A percentile compares a stretch with the other conserved stretches of the same genome.
Evolutionary conservation across 1,140 invertebrate species (phyloP).

Genomic region (Listronotus bonariensis): DNA sequence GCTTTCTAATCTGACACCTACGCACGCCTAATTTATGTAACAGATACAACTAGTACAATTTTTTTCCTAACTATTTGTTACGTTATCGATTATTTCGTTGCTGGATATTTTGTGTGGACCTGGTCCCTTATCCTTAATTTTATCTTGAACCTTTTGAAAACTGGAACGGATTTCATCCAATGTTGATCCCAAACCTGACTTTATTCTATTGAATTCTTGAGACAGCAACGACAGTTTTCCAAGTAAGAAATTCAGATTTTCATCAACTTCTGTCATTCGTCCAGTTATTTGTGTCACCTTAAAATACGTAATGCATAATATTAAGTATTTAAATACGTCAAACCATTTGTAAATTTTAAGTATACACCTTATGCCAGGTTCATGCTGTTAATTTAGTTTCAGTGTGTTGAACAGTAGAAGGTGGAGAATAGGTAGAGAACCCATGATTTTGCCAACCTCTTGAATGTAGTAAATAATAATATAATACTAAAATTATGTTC

Average conservation of each 20-base stretch:
- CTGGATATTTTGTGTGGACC: constrained; percentile 52
- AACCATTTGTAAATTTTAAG: too few relatives aligned
- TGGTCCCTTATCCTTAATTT: constrained; percentile 56
- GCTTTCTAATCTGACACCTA: too few relatives aligned
- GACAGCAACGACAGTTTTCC: constrained; percentile 80
- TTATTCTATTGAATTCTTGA: constrained; percentile 85
- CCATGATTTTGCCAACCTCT: too few relatives aligned
- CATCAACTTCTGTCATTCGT: constrained; percentile 79
- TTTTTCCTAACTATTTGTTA: not conserved
- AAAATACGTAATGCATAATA: constrained; percentile 9
- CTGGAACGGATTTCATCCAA: constrained; percentile 73
- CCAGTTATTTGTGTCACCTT: constrained; percentile 76
- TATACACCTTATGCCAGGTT: too few relatives aligned
- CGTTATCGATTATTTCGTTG: constrained; percentile 31
- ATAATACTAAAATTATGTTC: too few relatives aligned
- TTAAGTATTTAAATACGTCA: too few relatives aligned
- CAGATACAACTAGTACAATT: too few relatives aligned
- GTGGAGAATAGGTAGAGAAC: too few relatives aligned
- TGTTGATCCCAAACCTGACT: constrained; percentile 71
- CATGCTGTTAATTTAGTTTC: too few relatives aligned
- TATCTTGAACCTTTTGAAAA: constrained; percentile 69
- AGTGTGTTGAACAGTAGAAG: too few relatives aligned
- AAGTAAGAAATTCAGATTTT: constrained; percentile 83
- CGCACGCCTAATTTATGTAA: too few relatives aligned
- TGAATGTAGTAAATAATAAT: too few relatives aligned